Percentiles rank a stretch among this genome's conserved stretches.
Conservation (phyloP, 1,140 invertebrate genomes). For the Papilio glaucus region DNA sequence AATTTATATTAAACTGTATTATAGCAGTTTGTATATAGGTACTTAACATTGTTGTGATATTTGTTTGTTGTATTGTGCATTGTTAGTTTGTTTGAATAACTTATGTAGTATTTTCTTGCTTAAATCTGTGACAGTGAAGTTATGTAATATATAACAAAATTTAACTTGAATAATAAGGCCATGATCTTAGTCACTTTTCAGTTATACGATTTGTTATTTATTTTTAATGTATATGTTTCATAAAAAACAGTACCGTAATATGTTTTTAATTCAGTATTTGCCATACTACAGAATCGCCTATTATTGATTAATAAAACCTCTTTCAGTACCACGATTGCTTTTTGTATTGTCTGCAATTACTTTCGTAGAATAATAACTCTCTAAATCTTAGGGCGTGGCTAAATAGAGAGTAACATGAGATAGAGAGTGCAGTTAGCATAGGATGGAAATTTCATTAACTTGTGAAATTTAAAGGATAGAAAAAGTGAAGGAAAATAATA, state of each 20-base stretch:
- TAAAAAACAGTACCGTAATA: background rate
- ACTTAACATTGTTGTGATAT: slow-evolving; percentile 36
- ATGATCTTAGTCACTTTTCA: background rate
- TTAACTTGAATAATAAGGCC: background rate
- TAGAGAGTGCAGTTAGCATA: no score
- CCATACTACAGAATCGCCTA: background rate
- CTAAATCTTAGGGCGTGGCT: no score
- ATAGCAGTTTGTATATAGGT: slow-evolving; percentile 30
- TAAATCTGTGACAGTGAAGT: background rate
- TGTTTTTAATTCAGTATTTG: background rate
- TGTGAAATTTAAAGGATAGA: no score
- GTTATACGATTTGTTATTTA: background rate
- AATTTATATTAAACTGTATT: slow-evolving; percentile 26
- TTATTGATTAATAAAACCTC: no score
- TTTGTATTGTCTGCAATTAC: background rate
- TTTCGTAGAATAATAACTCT: background rate
- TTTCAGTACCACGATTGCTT: background rate
- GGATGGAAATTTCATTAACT: no score
- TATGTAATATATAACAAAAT: no score
- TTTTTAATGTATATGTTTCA: background rate
- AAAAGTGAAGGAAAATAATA: no score
- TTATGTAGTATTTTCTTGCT: slow-evolving; percentile 28
- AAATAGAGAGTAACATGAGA: no score
- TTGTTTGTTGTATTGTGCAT: slow-evolving; percentile 32
- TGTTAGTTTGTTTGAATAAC: slow-evolving; percentile 9